phyloP scores from a whole-genome alignment of 2,797 vertebrate genomes.

The Phoebastria nigripes region DNA sequence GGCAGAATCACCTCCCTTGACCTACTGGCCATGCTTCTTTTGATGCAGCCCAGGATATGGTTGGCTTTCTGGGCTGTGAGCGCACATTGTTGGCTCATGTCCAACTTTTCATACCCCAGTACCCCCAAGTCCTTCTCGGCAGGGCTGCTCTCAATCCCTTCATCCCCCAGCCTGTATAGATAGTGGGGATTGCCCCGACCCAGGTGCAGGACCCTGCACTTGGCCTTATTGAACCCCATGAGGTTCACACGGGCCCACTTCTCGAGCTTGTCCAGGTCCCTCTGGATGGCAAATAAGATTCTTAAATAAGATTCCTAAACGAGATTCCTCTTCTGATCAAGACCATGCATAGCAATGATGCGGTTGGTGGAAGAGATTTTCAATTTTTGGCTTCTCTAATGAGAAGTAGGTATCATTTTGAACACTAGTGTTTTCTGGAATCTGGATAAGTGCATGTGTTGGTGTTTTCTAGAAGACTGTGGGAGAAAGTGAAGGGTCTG shows the following conservation, averaged over 20 bases:
- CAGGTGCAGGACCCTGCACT: too few relatives aligned
- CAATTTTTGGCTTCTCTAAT: background rate
- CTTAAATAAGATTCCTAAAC: background rate
- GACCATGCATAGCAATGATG: background rate
- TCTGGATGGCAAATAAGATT: background rate
- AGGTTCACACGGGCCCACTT: background rate
- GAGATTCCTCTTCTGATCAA: background rate
- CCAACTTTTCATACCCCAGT: background rate
- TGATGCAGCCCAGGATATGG: background rate
- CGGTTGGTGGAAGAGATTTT: background rate
- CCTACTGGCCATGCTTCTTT: background rate
- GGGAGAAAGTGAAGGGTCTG: background rate
- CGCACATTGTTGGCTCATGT: background rate
- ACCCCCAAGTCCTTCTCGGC: too few relatives aligned
- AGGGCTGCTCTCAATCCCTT: background rate
- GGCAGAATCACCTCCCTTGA: background rate
- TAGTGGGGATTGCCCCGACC: accelerated
- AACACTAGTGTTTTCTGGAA: background rate
- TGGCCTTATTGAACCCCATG: background rate
- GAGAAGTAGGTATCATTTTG: background rate
- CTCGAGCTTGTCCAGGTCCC: background rate
- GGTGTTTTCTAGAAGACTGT: background rate
- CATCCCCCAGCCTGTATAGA: background rate
- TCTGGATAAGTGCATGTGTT: background rate
- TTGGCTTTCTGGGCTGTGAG: background rate